A percentile compares a stretch with the other conserved stretches of the same genome.
Conservation (phyloP, 2,888 invertebrate species). For the Phania funesta region DNA sequence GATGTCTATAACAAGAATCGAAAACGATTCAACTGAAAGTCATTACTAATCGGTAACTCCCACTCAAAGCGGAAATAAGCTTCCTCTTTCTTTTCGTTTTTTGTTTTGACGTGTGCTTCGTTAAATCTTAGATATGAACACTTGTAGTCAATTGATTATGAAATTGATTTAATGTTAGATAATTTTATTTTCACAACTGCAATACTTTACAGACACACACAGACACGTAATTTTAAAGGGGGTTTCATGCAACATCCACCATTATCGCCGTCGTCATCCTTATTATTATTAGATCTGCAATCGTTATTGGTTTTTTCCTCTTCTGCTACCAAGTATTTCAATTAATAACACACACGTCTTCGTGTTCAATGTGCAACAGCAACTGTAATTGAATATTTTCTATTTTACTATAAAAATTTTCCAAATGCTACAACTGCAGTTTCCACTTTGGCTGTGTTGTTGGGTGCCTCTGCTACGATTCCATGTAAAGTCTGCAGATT, state of each 20-base stretch:
- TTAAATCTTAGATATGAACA: conserved; percentile 26
- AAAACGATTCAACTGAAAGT: neutral
- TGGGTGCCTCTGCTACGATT: neutral
- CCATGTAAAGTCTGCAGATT: conserved; percentile 4
- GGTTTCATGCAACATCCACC: conserved; percentile 29
- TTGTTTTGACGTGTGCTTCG: neutral
- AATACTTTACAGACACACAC: conserved; percentile 23
- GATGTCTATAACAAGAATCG: neutral
- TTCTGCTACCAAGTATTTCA: conserved; percentile 13
- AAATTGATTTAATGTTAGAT: conserved; percentile 44
- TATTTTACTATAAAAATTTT: neutral
- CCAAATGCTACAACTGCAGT: neutral
- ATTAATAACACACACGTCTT: conserved; percentile 54
- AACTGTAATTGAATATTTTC: conserved; percentile 55
- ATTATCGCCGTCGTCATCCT: neutral
- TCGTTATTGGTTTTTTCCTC: conserved; percentile 40
- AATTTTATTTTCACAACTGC: conserved; percentile 41
- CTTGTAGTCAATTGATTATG: conserved; percentile 52
- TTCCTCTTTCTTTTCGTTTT: neutral
- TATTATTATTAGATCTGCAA: conserved; percentile 16
- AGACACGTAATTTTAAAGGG: neutral
- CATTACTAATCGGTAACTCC: neutral
- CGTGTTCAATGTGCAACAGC: conserved; percentile 50
- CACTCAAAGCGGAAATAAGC: neutral
- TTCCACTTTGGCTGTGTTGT: neutral